These are phyloP conservation scores for Micrasema longulum DNA, from an alignment of 1,140 invertebrate species.

Conservation along the genomic window DNA sequence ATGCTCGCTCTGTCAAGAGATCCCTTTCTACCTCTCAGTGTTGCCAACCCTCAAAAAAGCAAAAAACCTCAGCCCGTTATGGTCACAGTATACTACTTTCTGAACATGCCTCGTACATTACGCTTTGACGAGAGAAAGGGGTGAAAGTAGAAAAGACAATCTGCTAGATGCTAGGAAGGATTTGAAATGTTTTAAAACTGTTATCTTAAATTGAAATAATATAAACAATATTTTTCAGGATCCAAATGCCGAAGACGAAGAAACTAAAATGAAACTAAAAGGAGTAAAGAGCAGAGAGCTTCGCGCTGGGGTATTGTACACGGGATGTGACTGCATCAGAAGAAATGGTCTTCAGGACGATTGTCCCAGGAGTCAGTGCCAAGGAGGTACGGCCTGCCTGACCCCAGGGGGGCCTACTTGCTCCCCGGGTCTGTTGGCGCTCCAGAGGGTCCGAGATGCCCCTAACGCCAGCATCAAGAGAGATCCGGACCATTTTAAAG, in stretches of 20 bases:
- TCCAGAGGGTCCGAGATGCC: conserved; percentile 54
- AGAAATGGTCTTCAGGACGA: conserved; percentile 83
- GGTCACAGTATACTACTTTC: too few relatives aligned
- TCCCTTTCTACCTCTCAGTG: too few relatives aligned
- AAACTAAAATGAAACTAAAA: conserved; percentile 54
- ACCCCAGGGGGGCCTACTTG: conserved; percentile 76
- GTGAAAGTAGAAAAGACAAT: too few relatives aligned
- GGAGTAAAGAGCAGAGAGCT: conserved; percentile 75
- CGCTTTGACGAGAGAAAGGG: too few relatives aligned
- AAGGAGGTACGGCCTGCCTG: conserved; percentile 71
- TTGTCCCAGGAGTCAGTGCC: conserved; percentile 76
- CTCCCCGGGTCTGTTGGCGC: conserved; percentile 68
- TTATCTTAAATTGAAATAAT: too few relatives aligned
- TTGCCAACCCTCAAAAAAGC: too few relatives aligned
- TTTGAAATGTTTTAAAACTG: too few relatives aligned
- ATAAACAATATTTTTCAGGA: too few relatives aligned
- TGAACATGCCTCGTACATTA: too few relatives aligned
- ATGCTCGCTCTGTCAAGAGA: too few relatives aligned
- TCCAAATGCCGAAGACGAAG: background rate
- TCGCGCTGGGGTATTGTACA: conserved; percentile 74
- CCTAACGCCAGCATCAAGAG: conserved; percentile 1
- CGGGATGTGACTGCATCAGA: conserved; percentile 79
- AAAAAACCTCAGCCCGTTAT: too few relatives aligned
- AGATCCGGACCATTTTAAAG: conserved; percentile 13
- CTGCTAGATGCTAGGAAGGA: too few relatives aligned